Percentiles rank a stretch among this genome's conserved stretches.
These are phyloP conservation scores for Phoenicopterus ruber DNA, from an alignment of 2,113 vertebrate genomes.

Conservation along the genomic window DNA sequence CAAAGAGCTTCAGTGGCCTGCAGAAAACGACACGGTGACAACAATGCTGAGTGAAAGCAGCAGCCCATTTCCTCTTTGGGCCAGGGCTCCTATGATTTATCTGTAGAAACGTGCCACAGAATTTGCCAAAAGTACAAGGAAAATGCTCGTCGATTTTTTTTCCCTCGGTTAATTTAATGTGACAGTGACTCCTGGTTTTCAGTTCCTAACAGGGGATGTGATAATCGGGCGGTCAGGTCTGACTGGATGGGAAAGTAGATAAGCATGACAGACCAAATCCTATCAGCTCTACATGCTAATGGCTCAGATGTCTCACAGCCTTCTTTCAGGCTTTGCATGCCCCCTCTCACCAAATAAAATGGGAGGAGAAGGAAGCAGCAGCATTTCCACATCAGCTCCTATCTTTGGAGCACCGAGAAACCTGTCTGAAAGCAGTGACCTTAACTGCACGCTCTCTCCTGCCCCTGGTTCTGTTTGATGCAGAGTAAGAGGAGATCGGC, in stretches of 20 bases:
- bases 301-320: neutral
- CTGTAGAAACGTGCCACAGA: neutral
- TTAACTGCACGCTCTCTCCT: neutral
- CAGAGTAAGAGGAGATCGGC: neutral
- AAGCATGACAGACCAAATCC: neutral
- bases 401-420: neutral
- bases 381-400: neutral
- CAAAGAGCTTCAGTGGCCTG: neutral
- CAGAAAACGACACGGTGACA: neutral
- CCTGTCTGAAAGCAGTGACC: neutral
- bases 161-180: neutral
- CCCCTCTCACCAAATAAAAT: neutral
- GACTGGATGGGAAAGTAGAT: neutral
- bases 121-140: neutral
- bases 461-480: neutral
- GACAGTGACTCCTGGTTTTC: neutral
- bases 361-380: neutral
- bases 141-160: neutral
- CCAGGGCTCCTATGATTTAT: neutral
- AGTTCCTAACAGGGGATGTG: neutral
- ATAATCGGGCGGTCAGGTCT: neutral
- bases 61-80: neutral
- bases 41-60: neutral
- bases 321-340: neutral
- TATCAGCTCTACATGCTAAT: neutral